Evolutionary conservation across 2,888 invertebrate genomes (phyloP), one percentile per base, ranked within the genome.

Genomic region (Pomacea canaliculata): DNA sequence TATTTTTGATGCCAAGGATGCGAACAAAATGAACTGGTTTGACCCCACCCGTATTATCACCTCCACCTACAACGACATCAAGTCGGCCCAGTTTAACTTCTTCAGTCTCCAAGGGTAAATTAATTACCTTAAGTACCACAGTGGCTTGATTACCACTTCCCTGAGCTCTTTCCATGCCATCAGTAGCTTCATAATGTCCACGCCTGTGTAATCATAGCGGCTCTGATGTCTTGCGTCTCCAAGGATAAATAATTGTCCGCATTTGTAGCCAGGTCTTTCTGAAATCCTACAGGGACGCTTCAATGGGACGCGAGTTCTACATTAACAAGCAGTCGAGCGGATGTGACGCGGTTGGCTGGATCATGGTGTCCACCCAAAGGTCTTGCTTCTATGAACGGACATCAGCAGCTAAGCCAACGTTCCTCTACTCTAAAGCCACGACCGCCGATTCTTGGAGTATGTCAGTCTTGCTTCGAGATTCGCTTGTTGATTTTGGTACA

Each of bases 11-110:
- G 83, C 84, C 37, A 81, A 76, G 48, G 83, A 83, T 19, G 72
- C 84, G 0, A 80, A 82, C 79, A 84, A 85, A 77, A 81, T 81
- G 72, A 78, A 74, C 77, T 86, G 86, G 86, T 85, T 85, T 60
- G 79, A 83, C 23, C 78, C 81, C 9, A 80, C 78, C 77, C 78
- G 85, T 66, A 85, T 86, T 67, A 82, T 85, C 63, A 76, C 76
- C 23, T 83, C 83, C n/a, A 80, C 83, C 13, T 86, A 82, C 81
- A 77, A 79, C 10, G 85, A 86, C 77, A 76, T 86, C 65, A 80
- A 81, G 76, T 73, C 78, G 0, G 73, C 82, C 4, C 76, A 71
- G 48, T 62, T 62, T 27, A 59, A 73, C 59, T 27, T 70, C 27
- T 77, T 77, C 71, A 65, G 62, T 51, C 27, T 70, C 16, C 48